phyloP scores from a whole-genome alignment of 2,113 vertebrate species.

The Forbesichthys agassizii region DNA sequence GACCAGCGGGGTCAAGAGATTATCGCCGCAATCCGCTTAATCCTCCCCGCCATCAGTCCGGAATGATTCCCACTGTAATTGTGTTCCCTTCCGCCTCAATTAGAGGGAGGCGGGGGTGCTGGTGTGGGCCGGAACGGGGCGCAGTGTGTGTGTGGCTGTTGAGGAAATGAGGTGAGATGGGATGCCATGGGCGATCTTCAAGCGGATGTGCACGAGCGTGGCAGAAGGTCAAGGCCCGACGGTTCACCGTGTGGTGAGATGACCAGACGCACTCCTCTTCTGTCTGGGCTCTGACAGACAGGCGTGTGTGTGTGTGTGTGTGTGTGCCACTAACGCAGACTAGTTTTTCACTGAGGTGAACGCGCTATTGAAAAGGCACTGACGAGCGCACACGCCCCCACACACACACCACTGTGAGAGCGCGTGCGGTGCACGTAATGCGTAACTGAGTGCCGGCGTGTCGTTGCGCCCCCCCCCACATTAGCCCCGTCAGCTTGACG shows the following conservation, averaged over 20 bases:
- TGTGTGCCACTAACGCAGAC: too few relatives aligned
- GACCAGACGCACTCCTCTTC: neutral
- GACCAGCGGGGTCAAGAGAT: slow-evolving; percentile 72
- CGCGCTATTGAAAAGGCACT: too few relatives aligned
- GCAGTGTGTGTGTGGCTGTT: neutral
- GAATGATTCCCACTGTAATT: slow-evolving; percentile 73
- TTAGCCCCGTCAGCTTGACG: too few relatives aligned
- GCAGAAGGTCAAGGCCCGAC: slow-evolving; percentile 32
- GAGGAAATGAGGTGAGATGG: slow-evolving; percentile 58
- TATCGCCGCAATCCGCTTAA: slow-evolving; percentile 74
- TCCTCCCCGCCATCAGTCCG: slow-evolving; percentile 71
- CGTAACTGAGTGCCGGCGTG: too few relatives aligned
- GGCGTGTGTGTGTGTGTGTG: too few relatives aligned
- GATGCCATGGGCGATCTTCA: slow-evolving; percentile 45
- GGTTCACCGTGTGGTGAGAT: slow-evolving; percentile 24
- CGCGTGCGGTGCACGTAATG: too few relatives aligned
- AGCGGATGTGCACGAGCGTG: neutral
- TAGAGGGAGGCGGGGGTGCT: slow-evolving; percentile 55
- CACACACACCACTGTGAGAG: neutral
- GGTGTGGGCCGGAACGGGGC: too few relatives aligned
- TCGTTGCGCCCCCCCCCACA: too few relatives aligned
- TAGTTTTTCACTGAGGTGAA: too few relatives aligned
- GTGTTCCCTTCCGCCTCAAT: slow-evolving; percentile 67
- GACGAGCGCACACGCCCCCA: neutral
- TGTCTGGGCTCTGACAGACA: too few relatives aligned